Evolutionary conservation across 2,888 invertebrate species (phyloP).

Genomic region (Papilio demoleus): DNA sequence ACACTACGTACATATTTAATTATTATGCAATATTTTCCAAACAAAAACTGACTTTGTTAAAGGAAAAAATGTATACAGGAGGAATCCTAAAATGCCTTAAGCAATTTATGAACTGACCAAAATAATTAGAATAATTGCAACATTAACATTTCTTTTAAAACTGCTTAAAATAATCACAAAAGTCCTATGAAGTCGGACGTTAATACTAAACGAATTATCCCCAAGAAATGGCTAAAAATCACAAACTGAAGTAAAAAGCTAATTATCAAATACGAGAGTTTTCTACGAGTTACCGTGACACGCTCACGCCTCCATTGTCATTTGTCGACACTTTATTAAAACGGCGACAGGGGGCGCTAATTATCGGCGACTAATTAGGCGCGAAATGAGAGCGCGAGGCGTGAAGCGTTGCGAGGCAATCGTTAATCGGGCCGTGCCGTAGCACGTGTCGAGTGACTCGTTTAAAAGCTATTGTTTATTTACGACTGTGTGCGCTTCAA

Average conservation of each 20-base stretch:
- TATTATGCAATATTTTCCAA: neutral
- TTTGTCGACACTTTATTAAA: conserved; percentile 39
- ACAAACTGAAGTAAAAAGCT: too few species aligned
- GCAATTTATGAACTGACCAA: too few species aligned
- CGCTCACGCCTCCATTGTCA: conserved; percentile 37
- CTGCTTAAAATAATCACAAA: neutral
- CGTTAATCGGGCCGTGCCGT: conserved; percentile 25
- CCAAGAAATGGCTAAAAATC: neutral
- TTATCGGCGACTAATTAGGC: conserved; percentile 39
- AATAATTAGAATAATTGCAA: too few species aligned
- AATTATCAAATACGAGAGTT: conserved; percentile 25
- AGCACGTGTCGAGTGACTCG: conserved; percentile 23
- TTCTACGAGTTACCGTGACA: conserved; percentile 8
- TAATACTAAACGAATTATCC: neutral
- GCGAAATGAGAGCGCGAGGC: conserved; percentile 38
- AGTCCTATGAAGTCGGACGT: neutral
- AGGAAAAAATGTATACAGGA: neutral
- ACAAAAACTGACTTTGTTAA: neutral
- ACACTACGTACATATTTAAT: neutral
- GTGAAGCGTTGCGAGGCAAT: conserved; percentile 35
- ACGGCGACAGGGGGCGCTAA: conserved; percentile 36
- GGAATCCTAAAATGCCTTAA: too few species aligned
- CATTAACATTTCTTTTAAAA: too few species aligned
- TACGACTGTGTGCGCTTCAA: conserved; percentile 11
- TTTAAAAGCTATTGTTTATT: conserved; percentile 21